Conservation (phyloP, 2,113 vertebrate species). For the Apteryx mantelli region DNA sequence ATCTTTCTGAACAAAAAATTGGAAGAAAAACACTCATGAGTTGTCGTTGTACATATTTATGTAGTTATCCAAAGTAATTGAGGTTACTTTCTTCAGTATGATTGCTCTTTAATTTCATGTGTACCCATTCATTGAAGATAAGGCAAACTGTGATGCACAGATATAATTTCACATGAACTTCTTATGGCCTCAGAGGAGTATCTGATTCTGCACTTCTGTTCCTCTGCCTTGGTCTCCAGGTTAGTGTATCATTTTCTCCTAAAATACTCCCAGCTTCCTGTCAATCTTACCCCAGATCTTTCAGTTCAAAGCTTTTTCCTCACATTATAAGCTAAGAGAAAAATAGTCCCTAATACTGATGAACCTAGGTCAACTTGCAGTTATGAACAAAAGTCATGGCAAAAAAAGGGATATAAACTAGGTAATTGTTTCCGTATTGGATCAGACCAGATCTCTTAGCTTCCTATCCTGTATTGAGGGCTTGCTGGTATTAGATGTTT, state of each 20-base stretch:
- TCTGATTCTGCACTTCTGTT: not conserved
- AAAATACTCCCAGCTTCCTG: not conserved
- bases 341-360: not conserved
- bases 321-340: not conserved
- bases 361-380: not conserved
- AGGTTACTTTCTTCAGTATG: not conserved
- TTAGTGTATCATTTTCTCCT: not conserved
- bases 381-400: not conserved
- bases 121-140: not conserved
- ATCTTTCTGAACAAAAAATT: too few relatives aligned
- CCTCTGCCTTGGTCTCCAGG: not conserved
- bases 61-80: not conserved
- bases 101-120: not conserved
- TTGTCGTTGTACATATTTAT: not conserved
- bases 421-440: not conserved
- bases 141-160: not conserved
- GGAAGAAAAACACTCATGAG: too few relatives aligned
- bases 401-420: not conserved
- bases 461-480: not conserved
- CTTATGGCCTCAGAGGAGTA: not conserved
- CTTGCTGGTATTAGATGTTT: not conserved
- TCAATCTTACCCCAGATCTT: not conserved
- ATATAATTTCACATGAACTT: not conserved
- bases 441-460: not conserved
- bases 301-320: not conserved